Percentiles rank a stretch among this genome's conserved stretches.
phyloP scores from a whole-genome alignment of 1,140 invertebrate species.

The Euglossa dilemma region DNA sequence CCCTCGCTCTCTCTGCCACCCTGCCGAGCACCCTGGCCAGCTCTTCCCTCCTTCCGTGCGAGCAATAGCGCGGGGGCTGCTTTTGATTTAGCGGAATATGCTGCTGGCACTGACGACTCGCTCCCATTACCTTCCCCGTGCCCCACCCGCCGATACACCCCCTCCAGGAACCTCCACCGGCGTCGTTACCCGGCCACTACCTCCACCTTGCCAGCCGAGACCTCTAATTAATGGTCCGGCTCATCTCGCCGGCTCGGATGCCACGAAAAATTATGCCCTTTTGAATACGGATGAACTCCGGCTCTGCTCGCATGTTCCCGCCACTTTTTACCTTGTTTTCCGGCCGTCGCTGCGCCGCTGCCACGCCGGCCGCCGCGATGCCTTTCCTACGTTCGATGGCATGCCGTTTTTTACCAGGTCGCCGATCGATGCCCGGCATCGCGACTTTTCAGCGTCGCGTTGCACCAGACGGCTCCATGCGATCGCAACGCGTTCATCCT shows the following conservation, averaged over 20 bases:
- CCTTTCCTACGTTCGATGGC: conserved; percentile 19
- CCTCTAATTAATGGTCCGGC: conserved; percentile 75
- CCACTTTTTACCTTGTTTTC: conserved; percentile 29
- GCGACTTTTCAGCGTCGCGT: no score
- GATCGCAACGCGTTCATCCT: no score
- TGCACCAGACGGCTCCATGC: no score
- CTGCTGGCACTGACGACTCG: conserved; percentile 77
- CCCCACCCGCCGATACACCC: not conserved
- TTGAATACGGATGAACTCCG: conserved; percentile 70
- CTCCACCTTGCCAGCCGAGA: conserved; percentile 44
- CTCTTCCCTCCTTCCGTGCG: conserved; percentile 59
- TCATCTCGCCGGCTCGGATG: conserved; percentile 59
- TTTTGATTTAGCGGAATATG: conserved; percentile 81
- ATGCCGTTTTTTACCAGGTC: not conserved
- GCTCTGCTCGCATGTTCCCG: conserved; percentile 5
- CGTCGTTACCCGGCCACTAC: not conserved
- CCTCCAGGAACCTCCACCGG: conserved; percentile 3
- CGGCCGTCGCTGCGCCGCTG: not conserved
- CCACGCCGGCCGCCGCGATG: not conserved
- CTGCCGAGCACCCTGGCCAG: not conserved
- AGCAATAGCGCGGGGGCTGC: conserved; percentile 72
- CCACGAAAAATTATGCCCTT: conserved; percentile 72
- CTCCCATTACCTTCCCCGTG: conserved; percentile 64
- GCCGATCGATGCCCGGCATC: not conserved
- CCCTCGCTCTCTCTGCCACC: not conserved